Percentiles rank a stretch among this genome's conserved stretches.
phyloP scores from a whole-genome alignment of 2,797 vertebrate genomes.

The Anguilla anguilla region DNA sequence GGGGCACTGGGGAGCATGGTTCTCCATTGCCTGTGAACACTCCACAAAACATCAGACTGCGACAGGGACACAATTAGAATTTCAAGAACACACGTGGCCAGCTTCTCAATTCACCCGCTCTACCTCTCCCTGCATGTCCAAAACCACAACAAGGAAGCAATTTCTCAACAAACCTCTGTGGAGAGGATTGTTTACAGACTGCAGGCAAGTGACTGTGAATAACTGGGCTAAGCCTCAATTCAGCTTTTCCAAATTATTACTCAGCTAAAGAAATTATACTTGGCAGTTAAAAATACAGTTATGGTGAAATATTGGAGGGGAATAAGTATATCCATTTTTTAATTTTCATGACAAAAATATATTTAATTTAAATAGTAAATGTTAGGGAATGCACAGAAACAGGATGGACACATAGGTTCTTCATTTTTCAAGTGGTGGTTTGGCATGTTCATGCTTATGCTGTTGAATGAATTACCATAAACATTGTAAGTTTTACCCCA shows the following conservation, averaged over 20 bases:
- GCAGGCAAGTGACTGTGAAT: not conserved
- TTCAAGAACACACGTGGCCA: constrained; percentile 20
- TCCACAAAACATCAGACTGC: constrained; percentile 16
- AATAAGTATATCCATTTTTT: not conserved
- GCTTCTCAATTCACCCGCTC: constrained; percentile 19
- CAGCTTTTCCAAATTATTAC: not conserved
- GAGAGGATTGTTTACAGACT: constrained; percentile 8
- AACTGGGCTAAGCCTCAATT: not conserved
- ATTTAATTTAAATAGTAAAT: not conserved
- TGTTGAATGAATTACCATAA: not conserved
- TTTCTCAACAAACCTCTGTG: not conserved
- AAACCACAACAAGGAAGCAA: not conserved
- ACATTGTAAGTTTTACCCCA: not conserved
- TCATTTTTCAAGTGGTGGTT: not conserved
- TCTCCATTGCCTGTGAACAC: constrained; percentile 27
- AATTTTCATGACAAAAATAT: not conserved
- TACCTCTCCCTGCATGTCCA: not conserved
- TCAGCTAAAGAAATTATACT: not conserved
- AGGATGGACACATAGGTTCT: not conserved
- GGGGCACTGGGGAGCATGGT: not conserved
- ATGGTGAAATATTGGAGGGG: not conserved
- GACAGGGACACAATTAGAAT: constrained; percentile 29
- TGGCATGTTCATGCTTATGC: not conserved
- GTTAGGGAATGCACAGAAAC: not conserved
- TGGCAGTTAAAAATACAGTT: not conserved